These are phyloP conservation scores for Hemibagrus guttatus DNA, from an alignment of 2,797 vertebrate genomes.

Conservation along the genomic window DNA sequence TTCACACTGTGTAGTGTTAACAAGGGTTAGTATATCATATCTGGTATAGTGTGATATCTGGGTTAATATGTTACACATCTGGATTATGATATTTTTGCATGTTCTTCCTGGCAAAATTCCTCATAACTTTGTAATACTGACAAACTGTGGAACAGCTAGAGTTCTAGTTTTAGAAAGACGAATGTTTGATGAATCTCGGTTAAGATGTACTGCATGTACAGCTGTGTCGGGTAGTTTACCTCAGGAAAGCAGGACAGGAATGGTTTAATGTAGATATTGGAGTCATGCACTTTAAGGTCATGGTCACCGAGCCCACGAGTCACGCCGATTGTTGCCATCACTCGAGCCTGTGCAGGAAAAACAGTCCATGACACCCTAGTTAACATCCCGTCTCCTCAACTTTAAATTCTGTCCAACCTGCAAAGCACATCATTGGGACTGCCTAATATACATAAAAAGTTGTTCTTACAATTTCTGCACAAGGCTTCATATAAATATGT, in stretches of 20 bases:
- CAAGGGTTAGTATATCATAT: too few species aligned
- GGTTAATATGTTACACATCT: not conserved
- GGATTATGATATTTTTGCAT: not conserved
- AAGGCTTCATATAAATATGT: not conserved
- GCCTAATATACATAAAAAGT: too few species aligned
- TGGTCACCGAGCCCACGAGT: constrained; percentile 86
- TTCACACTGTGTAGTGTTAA: not conserved
- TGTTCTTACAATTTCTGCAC: not conserved
- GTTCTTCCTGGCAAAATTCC: not conserved
- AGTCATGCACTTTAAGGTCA: constrained; percentile 85
- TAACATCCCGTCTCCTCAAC: not conserved
- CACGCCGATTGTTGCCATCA: constrained; percentile 88
- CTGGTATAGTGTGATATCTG: too few species aligned
- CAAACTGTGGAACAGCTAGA: not conserved
- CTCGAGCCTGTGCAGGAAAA: constrained; percentile 75
- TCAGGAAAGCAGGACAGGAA: constrained; percentile 85
- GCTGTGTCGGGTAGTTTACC: constrained; percentile 66
- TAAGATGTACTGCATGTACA: not conserved
- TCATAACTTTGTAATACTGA: not conserved
- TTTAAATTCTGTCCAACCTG: not conserved
- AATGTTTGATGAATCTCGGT: not conserved
- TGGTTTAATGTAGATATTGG: constrained; percentile 88
- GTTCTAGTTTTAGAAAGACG: not conserved
- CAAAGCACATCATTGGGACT: not conserved
- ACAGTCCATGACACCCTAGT: not conserved